Percentiles rank a stretch among this genome's conserved stretches.
These are phyloP conservation scores for Thysanoteuthis rhombus DNA, from an alignment of 2,888 invertebrate genomes.

Conservation along the genomic window DNA sequence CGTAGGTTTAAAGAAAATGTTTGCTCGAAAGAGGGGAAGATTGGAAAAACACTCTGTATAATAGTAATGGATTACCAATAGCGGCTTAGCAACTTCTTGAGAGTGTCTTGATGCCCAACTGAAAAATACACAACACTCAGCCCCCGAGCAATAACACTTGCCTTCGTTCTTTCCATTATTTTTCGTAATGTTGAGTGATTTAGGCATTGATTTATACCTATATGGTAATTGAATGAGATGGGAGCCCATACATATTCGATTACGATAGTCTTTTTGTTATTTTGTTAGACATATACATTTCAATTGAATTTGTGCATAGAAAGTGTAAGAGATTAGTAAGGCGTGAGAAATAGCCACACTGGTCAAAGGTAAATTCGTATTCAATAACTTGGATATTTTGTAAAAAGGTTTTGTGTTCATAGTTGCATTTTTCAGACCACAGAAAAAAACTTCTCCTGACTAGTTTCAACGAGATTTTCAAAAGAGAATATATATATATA, in stretches of 20 bases:
- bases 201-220: background rate
- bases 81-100: background rate
- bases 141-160: background rate
- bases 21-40: background rate
- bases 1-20: background rate
- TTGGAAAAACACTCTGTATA: background rate
- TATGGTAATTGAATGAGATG: background rate
- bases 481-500: too few relatives aligned
- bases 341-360: too few relatives aligned
- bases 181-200: background rate
- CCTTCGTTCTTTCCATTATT: background rate
- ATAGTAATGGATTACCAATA: background rate
- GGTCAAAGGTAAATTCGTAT: too few relatives aligned
- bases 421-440: too few relatives aligned
- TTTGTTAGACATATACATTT: too few relatives aligned
- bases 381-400: too few relatives aligned
- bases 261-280: background rate
- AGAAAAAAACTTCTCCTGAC: too few relatives aligned
- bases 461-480: too few relatives aligned
- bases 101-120: background rate
- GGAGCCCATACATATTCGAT: background rate
- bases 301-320: background rate
- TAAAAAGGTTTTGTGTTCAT: too few relatives aligned
- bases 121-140: background rate
- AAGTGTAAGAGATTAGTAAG: too few relatives aligned